Evolutionary conservation across 2,797 vertebrate species (phyloP).

Genomic region (Muscicapa striata): DNA sequence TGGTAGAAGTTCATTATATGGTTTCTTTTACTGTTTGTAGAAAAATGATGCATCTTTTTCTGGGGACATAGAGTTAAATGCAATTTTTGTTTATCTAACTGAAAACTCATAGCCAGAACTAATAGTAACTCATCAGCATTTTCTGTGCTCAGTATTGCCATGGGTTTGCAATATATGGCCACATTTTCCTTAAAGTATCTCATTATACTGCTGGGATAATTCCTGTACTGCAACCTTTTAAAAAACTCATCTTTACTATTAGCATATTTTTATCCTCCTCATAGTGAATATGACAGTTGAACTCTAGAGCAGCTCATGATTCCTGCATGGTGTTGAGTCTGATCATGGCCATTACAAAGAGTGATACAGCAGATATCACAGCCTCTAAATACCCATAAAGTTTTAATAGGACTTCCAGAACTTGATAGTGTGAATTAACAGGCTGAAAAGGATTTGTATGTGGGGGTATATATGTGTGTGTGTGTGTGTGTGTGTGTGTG

Average conservation of each 20-base stretch:
- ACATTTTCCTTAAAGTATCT: neutral
- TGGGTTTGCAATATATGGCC: neutral
- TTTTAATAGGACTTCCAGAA: neutral
- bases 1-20: neutral
- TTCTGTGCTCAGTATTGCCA: neutral
- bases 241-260: neutral
- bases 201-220: neutral
- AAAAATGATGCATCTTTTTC: neutral
- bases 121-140: neutral
- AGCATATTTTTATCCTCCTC: neutral
- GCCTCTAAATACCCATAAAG: neutral
- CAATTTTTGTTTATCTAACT: neutral
- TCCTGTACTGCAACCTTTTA: neutral
- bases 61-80: neutral
- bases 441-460: neutral
- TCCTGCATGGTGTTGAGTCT: neutral
- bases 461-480: fast-evolving
- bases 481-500: fast-evolving
- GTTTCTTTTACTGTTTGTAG: neutral
- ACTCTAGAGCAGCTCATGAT: neutral
- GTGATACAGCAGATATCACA: neutral
- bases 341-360: neutral
- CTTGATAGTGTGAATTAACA: neutral
- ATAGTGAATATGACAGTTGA: neutral
- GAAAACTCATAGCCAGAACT: neutral